phyloP scores from a whole-genome alignment of 2,113 vertebrate genomes.

The Dicaeum eximium region DNA sequence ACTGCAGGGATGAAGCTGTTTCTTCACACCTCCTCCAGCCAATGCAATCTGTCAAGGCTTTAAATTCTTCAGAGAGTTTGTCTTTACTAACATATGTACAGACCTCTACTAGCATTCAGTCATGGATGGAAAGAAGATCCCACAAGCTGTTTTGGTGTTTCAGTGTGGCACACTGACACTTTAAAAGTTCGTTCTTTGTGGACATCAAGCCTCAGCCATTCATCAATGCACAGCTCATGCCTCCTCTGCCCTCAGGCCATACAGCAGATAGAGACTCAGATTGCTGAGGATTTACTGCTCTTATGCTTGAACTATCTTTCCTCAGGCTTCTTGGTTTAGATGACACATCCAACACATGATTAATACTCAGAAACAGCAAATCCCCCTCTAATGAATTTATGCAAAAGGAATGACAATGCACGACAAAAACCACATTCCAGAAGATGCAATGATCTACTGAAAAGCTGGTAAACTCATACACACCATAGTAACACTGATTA shows the following conservation, averaged over 20 bases:
- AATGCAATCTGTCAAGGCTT: not conserved
- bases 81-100: not conserved
- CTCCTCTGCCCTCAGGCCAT: not conserved
- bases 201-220: not conserved
- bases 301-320: not conserved
- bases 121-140: not conserved
- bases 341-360: not conserved
- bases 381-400: not conserved
- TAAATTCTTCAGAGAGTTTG: not conserved
- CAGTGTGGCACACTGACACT: not conserved
- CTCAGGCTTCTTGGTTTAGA: not conserved
- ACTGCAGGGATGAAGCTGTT: not conserved
- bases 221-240: not conserved
- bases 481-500: not conserved
- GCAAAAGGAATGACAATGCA: not conserved
- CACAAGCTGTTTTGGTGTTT: not conserved
- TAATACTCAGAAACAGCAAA: conserved; percentile 15
- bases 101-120: not conserved
- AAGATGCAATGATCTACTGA: not conserved
- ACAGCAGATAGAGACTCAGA: not conserved
- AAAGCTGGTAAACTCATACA: not conserved
- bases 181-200: not conserved
- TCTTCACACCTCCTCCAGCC: not conserved
- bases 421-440: conserved; percentile 36
- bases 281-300: not conserved